Evolutionary conservation across 2,113 vertebrate species (phyloP), one percentile per base, ranked within the genome.

Genomic region (Nannospalax galili): DNA sequence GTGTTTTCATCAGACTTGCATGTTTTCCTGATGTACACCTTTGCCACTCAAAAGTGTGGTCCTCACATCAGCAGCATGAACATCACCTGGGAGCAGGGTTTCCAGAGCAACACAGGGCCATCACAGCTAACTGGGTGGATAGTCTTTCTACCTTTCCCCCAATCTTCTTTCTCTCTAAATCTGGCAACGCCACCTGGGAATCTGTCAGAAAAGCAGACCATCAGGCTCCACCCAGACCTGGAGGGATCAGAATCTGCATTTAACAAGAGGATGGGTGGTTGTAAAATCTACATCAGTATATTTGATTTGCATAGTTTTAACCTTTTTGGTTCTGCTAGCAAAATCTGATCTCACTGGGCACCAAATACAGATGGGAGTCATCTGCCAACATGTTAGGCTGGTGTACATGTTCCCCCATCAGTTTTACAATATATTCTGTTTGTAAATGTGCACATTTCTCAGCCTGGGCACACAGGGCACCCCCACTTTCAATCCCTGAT

Each of bases 21-120:
- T 77, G 78, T 64, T 94, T 96, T 78, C 40, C 91, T 90, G 74
- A 97, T 78, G 64, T 81, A 81, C 35, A 84, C 64, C 42, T 88
- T 94, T 84, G 96, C 89, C 64, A 45, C 84, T 96, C 88, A 60
- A 94, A n/a, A 93, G 84, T 84, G 62, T 45, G 62, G 90, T 81
- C 87, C 52, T 60, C 75, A 88, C 35, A 35, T 72, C 22, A 58
- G 70, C 79, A 90, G 60, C 40, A 72, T 56, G 69, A 92, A 58
- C 56, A 62, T 48, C 5, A 60, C 85, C n/a, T 91, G 42, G 70
- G 37, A 67, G 11, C 5, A 22, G n/a, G 32, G 74, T 28, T 86
- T 48, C 88, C 84, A 77, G 87, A 87, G 56, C 92, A 82, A 95
- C 15, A 70, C 2, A 72, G n/a, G 90, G 73, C 64, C 90, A 69